A percentile compares a stretch with the other conserved stretches of the same genome.
phyloP scores from a whole-genome alignment of 2,888 invertebrate genomes.

The Mesoligia furuncula region DNA sequence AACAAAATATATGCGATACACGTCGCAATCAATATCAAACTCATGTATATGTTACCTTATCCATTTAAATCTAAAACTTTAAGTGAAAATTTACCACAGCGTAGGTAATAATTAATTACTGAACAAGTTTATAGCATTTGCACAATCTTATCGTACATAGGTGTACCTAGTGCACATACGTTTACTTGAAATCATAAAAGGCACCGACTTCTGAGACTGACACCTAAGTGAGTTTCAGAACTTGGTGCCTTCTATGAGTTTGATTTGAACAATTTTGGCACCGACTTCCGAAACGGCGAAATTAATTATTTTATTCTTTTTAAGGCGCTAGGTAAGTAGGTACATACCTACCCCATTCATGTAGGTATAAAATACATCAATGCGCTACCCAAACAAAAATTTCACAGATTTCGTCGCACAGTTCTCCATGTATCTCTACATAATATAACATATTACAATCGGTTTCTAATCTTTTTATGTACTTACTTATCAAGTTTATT shows the following conservation, averaged over 20 bases:
- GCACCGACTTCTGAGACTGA: not conserved
- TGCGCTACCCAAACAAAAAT: not conserved
- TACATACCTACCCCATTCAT: too few species aligned
- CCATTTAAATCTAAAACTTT: not conserved
- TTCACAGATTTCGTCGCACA: not conserved
- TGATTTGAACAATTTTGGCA: not conserved
- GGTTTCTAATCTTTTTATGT: not conserved
- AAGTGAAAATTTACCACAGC: too few species aligned
- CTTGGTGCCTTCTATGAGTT: not conserved
- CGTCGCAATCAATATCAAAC: slow-evolving; percentile 1
- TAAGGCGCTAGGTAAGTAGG: too few species aligned
- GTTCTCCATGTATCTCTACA: not conserved
- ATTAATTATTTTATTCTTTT: not conserved
- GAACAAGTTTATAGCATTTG: slow-evolving; percentile 11
- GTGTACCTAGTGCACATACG: not conserved
- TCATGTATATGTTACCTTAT: not conserved
- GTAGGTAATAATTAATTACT: slow-evolving; percentile 14
- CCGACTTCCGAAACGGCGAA: not conserved
- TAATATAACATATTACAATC: not conserved
- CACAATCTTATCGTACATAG: slow-evolving; percentile 6
- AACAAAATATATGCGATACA: slow-evolving; percentile 1
- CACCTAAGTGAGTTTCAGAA: not conserved
- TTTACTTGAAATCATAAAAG: not conserved
- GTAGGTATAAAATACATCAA: too few species aligned
- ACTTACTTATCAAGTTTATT: not conserved